Base-by-base conservation (phyloP, 2,113 vertebrate species). In the Marmota monax region DNA sequence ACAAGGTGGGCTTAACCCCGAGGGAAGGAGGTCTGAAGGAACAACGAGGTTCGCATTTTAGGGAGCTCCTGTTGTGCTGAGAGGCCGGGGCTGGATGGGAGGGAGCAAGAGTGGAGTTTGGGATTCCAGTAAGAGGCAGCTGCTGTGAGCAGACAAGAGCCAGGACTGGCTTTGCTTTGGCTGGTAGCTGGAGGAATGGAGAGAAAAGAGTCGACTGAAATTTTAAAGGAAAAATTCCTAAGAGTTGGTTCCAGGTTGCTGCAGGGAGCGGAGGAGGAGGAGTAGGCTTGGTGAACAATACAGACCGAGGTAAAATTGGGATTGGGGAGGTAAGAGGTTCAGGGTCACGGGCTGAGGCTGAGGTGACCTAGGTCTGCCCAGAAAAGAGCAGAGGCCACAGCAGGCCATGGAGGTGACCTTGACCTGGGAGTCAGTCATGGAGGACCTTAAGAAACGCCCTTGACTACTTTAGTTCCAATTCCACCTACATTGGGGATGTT, bases 241-340 rank as follows among this genome's bases (percentile, higher is more conserved):
- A 58, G 5, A 7, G 23, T 25, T 22, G 51, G 25, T 10, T 16
- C 22, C 56, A 17, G 51, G 25, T 37, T 51, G 48, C n/a, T 10
- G 29, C 34, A 16, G 42, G 14, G 39, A 14, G 39, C n/a, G 39
- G 13, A 20, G 8, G 72, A 27, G 23, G 56, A 18, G 17, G 56
- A 37, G 78, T 37, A 72, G 37, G 39, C 32, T 32, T 1, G 70
- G 4, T 2, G 37, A 79, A 11, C 42, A 53, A 69, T 8, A 4
- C 0, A 23, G 78, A 16, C 2, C 2, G 20, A 16, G n/a, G 3
- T 4, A 6, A 2, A 3, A 3, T 1, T 12, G n/a, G 12, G 53
- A 29, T 7, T 3, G 48, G 73, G 9, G 37, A 11, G 25, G 63
- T 10, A 14, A 32, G 67, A n/a, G 11, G 6, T 4, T 32, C 45